phyloP scores from a whole-genome alignment of 2,797 vertebrate species.

The Cossypha polioptera region DNA sequence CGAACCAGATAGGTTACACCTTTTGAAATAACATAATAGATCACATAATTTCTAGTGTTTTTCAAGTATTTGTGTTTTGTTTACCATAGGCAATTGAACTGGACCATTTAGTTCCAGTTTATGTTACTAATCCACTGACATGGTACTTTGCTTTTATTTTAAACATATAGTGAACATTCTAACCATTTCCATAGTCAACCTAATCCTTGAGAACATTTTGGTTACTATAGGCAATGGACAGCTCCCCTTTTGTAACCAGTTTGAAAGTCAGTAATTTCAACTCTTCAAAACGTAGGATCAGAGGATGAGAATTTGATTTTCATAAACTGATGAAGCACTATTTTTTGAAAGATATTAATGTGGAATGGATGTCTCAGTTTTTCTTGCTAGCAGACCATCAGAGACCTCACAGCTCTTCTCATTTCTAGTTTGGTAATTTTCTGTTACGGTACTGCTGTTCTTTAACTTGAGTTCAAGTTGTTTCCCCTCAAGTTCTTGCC shows the following conservation, averaged over 20 bases:
- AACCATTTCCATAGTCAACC: background rate
- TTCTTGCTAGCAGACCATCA: background rate
- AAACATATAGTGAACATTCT: background rate
- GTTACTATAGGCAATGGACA: background rate
- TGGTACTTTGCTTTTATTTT: background rate
- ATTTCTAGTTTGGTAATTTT: background rate
- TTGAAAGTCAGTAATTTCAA: background rate
- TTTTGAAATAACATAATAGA: background rate
- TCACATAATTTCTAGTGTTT: background rate
- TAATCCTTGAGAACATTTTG: background rate
- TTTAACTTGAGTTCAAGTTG: background rate
- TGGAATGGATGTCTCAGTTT: background rate
- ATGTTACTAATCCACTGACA: background rate
- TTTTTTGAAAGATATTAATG: background rate
- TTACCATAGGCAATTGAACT: background rate
- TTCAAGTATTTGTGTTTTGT: background rate
- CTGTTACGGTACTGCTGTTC: background rate
- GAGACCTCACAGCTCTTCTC: background rate
- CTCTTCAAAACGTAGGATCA: background rate
- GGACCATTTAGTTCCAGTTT: background rate
- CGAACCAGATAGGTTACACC: background rate
- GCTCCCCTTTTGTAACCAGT: background rate
- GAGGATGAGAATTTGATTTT: background rate
- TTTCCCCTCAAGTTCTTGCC: background rate
- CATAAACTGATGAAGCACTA: background rate